Conservation (phyloP, 2,113 vertebrate species). For the Megalops atlanticus region DNA sequence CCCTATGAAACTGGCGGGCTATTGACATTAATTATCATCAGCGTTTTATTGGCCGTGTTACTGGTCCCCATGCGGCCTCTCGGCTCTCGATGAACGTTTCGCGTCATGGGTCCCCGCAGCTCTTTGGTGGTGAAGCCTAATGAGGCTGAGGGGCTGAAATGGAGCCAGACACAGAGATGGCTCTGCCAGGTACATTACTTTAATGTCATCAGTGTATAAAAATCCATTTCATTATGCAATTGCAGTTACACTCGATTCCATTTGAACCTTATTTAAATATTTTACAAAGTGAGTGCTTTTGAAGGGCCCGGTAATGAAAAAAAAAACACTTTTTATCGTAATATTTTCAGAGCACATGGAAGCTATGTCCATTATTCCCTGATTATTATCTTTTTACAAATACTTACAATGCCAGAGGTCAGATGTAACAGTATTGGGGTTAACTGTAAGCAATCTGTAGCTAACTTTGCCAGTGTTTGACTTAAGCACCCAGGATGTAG, state of each 20-base stretch:
- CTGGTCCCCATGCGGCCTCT: slow-evolving; percentile 58
- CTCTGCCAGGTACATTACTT: slow-evolving; percentile 71
- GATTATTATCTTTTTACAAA: not conserved
- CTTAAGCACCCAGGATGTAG: too few species aligned
- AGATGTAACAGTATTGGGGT: not conserved
- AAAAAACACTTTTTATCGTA: not conserved
- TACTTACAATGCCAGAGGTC: not conserved
- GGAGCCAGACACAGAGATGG: slow-evolving; percentile 65
- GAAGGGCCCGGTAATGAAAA: not conserved
- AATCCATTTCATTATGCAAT: slow-evolving; percentile 15
- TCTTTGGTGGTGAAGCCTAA: slow-evolving; percentile 64
- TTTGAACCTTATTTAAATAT: slow-evolving; percentile 16
- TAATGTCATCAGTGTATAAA: slow-evolving; percentile 53
- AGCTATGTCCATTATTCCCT: not conserved
- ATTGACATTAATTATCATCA: slow-evolving; percentile 74
- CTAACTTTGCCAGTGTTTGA: too few species aligned
- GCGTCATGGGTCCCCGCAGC: slow-evolving; percentile 55
- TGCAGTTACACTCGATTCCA: not conserved
- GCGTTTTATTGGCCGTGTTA: slow-evolving; percentile 69
- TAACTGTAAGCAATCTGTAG: too few species aligned
- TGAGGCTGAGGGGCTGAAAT: slow-evolving; percentile 68
- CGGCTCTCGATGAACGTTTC: slow-evolving; percentile 59
- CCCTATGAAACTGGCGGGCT: slow-evolving; percentile 63
- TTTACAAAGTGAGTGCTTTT: slow-evolving; percentile 14
- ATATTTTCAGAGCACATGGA: not conserved